Base-by-base conservation (phyloP, 2,113 vertebrate species). In the Zapornia atra region DNA sequence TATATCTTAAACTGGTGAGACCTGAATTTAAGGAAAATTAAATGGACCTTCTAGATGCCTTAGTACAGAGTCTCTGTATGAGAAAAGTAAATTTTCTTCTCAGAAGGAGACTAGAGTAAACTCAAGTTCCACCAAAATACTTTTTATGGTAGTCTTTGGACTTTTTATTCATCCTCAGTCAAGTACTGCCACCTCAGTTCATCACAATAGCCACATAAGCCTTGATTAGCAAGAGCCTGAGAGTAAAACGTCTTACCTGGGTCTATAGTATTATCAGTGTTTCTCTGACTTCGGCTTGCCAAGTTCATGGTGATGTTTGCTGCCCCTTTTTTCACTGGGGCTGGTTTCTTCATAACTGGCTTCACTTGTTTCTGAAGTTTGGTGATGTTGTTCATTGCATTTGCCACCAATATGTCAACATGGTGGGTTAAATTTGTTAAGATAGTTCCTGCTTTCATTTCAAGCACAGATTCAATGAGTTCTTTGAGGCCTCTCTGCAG, bases 311-410 rank as follows among this genome's bases (percentile, higher is more conserved):
- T 97, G 18, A 88, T 1, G 6, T 98, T 98, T 77, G 68, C 66
- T 54, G 82, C 4, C 17, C 84, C 60, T 76, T 98, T 98, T 96
- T 98, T 98, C 5, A 5, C 46, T 34, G 69, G 38, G 11, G 21
- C 53, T 40, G 87, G 40, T 92, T 98, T 98, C 92, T 98, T 98
- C 25, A 82, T 11, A 18, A 83, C 53, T 9, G 79, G 60, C 87
- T 98, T 98, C 26, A 88, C 34, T 77, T 97, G 97, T 53, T 97
- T 98, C 96, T 98, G 97, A 93, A 97, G 84, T 91, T 96, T 98
- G 69, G 96, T 96, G 34, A 97, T 53, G 11, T 96, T 97, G 50
- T 57, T 96, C 76, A 94, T 65, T 33, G 83, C 64, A 38, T 84
- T 86, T 92, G 82, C 95, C 81, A 97, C 72, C 0, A 8, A 90